Base-by-base conservation (phyloP, 2,888 invertebrate species). In the Bombylius major region DNA sequence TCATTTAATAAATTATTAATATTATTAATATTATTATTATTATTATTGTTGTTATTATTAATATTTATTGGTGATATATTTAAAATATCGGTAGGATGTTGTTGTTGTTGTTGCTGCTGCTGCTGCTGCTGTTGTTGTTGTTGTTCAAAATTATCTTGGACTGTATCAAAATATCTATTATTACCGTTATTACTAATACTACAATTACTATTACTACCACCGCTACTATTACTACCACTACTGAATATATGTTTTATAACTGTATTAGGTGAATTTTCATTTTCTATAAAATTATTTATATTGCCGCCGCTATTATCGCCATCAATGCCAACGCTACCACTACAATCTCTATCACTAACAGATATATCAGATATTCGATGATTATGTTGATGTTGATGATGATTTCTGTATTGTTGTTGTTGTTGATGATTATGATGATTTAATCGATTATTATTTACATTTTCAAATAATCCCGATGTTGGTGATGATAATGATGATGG, bases 381-480 rank as follows among this genome's bases (percentile, higher is more conserved):
- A 42, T 42, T 4, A 42, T 42, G 39, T 11, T 42, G 39, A 8
- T 42, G 39, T 11, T 42, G 39, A 11, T 11, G 11, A 8, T 42
- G 39, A 42, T 42, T 8, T 42, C 39, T 42, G 3, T 3, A 73
- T 72, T 56, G 72, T 73, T 3, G 72, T 71, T 62, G 39, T 42
- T 42, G 72, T 71, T 62, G 39, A 5, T 42, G 39, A 42, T 23
- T 23, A 23, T 23, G 23, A 23, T 23, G 23, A 23, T 23, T 23
- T 23, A 23, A 23, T 2, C 23, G 23, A 23, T 58, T 59, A 47
- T 55, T 56, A 33, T 54, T 56, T 5, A 69, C 64, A 47, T 70
- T 71, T 49, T 72, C 72, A 34, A 70, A 67, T 3, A 73, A 72
- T 56, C 72, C 73, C 2, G 72, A 71, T 62, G 39, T 42, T 42